Evolutionary conservation across 2,888 invertebrate species (phyloP).

Genomic region (Muscina levida): DNA sequence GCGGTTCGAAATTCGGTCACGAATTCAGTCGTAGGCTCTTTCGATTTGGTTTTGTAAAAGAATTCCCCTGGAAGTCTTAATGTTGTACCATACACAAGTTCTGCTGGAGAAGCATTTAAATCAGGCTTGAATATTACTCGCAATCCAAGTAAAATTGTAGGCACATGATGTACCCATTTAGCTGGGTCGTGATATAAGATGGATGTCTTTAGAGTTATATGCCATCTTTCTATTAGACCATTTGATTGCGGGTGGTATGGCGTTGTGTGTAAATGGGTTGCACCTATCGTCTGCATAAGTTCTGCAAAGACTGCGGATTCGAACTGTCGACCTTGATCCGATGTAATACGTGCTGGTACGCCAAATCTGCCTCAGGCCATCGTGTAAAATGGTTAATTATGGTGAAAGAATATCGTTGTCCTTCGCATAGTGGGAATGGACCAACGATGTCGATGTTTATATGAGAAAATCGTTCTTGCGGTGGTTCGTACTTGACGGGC

Average conservation of each 20-base stretch:
- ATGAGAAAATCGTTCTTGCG: no score
- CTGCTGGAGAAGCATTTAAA: conserved; percentile 36
- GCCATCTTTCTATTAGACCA: conserved; percentile 25
- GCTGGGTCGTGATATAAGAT: conserved; percentile 37
- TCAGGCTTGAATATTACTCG: conserved; percentile 33
- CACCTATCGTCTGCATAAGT: conserved; percentile 45
- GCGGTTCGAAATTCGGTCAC: conserved; percentile 26
- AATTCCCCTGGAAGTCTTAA: conserved; percentile 42
- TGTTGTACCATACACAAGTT: conserved; percentile 31
- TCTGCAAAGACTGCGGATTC: conserved; percentile 49
- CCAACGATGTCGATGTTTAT: conserved; percentile 34
- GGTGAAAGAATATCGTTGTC: conserved; percentile 22
- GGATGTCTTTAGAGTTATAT: conserved; percentile 17
- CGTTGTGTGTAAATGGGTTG: conserved; percentile 25
- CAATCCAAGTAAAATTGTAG: conserved; percentile 32
- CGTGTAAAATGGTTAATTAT: neutral
- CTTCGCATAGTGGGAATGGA: conserved; percentile 19
- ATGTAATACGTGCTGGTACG: conserved; percentile 37
- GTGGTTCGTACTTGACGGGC: no score
- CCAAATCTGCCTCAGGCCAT: neutral
- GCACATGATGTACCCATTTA: conserved; percentile 33
- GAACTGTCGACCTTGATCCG: conserved; percentile 62
- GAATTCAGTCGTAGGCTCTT: conserved; percentile 20
- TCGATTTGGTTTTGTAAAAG: no score
- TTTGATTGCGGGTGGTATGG: conserved; percentile 33